Evolutionary conservation across 1,140 invertebrate species (phyloP).

Genomic region (Heliconius hewitsoni): DNA sequence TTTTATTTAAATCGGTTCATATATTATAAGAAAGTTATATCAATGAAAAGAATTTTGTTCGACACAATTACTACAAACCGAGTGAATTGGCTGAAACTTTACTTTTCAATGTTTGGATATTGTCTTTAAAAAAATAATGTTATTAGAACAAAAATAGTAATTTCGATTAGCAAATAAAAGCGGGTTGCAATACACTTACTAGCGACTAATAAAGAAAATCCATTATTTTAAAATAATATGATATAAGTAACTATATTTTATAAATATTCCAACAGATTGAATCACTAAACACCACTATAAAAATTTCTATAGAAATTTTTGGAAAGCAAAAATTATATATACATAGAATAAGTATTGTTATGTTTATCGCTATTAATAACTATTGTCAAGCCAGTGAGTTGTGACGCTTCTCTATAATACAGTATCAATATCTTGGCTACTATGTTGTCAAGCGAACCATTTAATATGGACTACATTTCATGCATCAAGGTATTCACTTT

Average conservation of each 20-base stretch:
- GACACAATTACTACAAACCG: too few species aligned
- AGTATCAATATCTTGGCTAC: constrained; percentile 33
- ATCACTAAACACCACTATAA: not conserved
- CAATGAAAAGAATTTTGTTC: too few species aligned
- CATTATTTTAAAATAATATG: not conserved
- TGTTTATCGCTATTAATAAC: constrained; percentile 25
- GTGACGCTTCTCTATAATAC: constrained; percentile 28
- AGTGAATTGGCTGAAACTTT: too few species aligned
- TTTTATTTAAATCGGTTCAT: too few species aligned
- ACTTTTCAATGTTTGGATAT: too few species aligned
- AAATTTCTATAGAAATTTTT: constrained; percentile 14
- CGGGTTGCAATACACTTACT: too few species aligned
- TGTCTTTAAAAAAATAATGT: too few species aligned
- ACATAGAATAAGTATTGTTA: constrained; percentile 1
- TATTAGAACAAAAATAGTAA: too few species aligned
- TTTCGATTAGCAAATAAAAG: too few species aligned
- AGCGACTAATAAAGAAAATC: too few species aligned
- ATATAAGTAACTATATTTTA: not conserved
- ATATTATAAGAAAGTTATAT: too few species aligned
- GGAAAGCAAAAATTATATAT: constrained; percentile 24
- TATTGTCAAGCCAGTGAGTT: constrained; percentile 35
- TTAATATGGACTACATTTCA: constrained; percentile 53
- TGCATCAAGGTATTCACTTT: constrained; percentile 33
- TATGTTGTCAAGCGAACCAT: constrained; percentile 45
- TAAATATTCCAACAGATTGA: not conserved